phyloP scores from a whole-genome alignment of 2,888 invertebrate species.

The Mesochorus sp. region DNA sequence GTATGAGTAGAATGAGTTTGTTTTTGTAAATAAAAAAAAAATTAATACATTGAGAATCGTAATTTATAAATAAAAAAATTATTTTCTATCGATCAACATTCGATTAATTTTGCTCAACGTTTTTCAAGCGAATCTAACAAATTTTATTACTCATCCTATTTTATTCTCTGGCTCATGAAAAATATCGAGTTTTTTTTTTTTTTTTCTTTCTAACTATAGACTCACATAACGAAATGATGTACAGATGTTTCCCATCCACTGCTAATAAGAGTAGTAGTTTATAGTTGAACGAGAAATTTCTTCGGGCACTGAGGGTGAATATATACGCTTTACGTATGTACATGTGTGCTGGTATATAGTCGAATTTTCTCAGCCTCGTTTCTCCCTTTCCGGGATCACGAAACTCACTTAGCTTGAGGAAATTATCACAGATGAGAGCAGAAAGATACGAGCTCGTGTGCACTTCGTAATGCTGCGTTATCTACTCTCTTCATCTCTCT shows the following conservation, averaged over 20 bases:
- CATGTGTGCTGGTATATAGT: background rate
- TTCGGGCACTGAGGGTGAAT: no score
- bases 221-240: constrained; percentile 2
- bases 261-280: constrained; percentile 12
- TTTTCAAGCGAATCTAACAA: no score
- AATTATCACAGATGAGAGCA: constrained; percentile 42
- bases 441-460: constrained; percentile 36
- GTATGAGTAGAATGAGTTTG: no score
- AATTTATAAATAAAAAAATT: background rate
- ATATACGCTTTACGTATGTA: background rate
- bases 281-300: constrained; percentile 32
- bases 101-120: no score
- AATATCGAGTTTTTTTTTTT: background rate
- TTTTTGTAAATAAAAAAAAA: no score
- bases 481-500: background rate
- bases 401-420: constrained; percentile 46
- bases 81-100: no score
- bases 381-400: constrained; percentile 36
- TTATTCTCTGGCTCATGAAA: no score
- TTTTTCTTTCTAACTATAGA: background rate
- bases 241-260: background rate
- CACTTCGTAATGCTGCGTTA: constrained; percentile 19
- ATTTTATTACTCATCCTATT: no score
- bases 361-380: constrained; percentile 3
- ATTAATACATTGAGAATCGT: no score